Percentiles rank a stretch among this genome's conserved stretches.
Evolutionary conservation across 1,140 invertebrate genomes (phyloP).

Genomic region (Grapholita molesta): DNA sequence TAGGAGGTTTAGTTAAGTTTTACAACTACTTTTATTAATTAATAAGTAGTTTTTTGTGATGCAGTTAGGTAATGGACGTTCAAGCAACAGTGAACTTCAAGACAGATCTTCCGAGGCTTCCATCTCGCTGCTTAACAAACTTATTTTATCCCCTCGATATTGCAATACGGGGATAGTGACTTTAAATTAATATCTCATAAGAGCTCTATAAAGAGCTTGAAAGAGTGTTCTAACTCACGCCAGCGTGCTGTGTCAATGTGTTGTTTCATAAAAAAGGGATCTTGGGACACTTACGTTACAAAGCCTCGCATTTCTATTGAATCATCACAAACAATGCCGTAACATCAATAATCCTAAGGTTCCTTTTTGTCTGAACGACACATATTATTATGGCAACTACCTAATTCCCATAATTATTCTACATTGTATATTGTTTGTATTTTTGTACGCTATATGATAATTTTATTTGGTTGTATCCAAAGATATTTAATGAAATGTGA

Average conservation of each 20-base stretch:
- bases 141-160: background rate
- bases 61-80: background rate
- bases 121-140: too few relatives aligned
- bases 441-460: conserved; percentile 68
- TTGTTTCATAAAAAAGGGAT: background rate
- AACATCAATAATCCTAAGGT: background rate
- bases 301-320: too few relatives aligned
- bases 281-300: background rate
- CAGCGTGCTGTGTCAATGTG: background rate
- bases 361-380: background rate
- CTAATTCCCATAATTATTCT: conserved; percentile 38
- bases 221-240: background rate
- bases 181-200: background rate
- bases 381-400: conserved; percentile 19
- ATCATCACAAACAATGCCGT: too few relatives aligned
- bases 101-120: too few relatives aligned
- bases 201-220: conserved; percentile 4
- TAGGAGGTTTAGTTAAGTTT: too few relatives aligned
- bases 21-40: too few relatives aligned
- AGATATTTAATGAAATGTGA: conserved; percentile 76
- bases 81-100: background rate
- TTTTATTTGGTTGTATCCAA: conserved; percentile 74
- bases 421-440: conserved; percentile 73
- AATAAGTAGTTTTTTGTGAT: too few relatives aligned
- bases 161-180: background rate